Conservation (phyloP, 2,888 invertebrate genomes). For the Pandemis corylana region DNA sequence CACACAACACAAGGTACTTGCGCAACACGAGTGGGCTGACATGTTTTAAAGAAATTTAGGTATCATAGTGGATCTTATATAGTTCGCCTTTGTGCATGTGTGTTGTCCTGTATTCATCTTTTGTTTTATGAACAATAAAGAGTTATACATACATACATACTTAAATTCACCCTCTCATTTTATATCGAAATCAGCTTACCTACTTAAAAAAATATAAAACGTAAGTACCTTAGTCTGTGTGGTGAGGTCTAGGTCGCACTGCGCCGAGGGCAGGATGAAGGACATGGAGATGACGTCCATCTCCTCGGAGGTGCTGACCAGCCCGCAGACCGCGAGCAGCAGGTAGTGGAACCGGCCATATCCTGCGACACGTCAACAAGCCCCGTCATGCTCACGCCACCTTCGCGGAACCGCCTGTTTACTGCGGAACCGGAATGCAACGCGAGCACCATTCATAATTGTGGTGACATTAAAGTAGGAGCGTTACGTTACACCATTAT, state of each 20-base stretch:
- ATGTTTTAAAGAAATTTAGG: not conserved
- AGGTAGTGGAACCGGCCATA: conserved; percentile 96
- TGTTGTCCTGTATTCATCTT: too few relatives aligned
- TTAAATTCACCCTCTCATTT: not conserved
- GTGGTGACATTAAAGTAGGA: conserved; percentile 42
- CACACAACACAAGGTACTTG: not conserved
- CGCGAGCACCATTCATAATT: conserved; percentile 72
- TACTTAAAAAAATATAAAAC: not conserved
- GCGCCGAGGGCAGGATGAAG: conserved; percentile 96
- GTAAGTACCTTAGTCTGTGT: conserved; percentile 91
- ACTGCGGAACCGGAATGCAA: conserved; percentile 57
- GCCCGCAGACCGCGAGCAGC: conserved; percentile 95
- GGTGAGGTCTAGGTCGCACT: conserved; percentile 95
- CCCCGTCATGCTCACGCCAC: conserved; percentile 17
- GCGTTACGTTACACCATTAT: conserved; percentile 53
- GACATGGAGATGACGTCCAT: conserved; percentile 98
- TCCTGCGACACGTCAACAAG: conserved; percentile 73
- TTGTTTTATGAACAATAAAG: too few relatives aligned
- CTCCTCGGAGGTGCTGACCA: conserved; percentile 97
- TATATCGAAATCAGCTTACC: not conserved
- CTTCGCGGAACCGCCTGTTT: conserved; percentile 32
- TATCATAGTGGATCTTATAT: conserved; percentile 1
- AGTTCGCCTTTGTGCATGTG: too few relatives aligned
- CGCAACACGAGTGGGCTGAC: not conserved
- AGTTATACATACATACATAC: too few relatives aligned